Percentiles rank a stretch among this genome's conserved stretches.
phyloP scores from a whole-genome alignment of 2,888 invertebrate species.

The Mythimna impura region DNA sequence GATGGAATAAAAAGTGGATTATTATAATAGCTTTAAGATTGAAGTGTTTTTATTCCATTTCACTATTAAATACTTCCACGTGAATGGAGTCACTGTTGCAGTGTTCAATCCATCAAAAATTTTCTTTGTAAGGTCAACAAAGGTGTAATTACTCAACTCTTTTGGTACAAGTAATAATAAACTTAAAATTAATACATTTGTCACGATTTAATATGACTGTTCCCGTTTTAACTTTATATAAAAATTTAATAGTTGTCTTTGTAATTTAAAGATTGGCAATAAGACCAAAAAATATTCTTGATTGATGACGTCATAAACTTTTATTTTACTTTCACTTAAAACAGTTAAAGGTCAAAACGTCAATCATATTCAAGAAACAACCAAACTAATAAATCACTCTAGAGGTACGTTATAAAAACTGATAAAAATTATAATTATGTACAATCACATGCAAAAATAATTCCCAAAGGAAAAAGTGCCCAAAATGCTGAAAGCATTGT shows the following conservation, averaged over 20 bases:
- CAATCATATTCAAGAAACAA: too few species aligned
- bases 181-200: background rate
- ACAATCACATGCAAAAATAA: too few species aligned
- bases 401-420: too few species aligned
- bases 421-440: too few species aligned
- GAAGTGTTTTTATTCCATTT: slow-evolving; percentile 32
- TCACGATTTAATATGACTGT: background rate
- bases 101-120: slow-evolving; percentile 8
- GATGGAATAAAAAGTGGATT: slow-evolving; percentile 45
- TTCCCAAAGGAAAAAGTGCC: too few species aligned
- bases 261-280: background rate
- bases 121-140: slow-evolving; percentile 21
- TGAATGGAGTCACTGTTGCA: slow-evolving; percentile 22
- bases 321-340: background rate
- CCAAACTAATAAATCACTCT: too few species aligned
- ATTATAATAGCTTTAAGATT: slow-evolving; percentile 32
- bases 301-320: too few species aligned
- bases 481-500: too few species aligned
- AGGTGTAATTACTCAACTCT: slow-evolving; percentile 19
- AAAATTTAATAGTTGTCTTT: background rate
- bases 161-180: background rate
- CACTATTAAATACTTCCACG: slow-evolving; percentile 31
- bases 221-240: background rate
- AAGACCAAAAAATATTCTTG: too few species aligned
- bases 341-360: too few species aligned